Percentiles rank a stretch among this genome's conserved stretches.
phyloP scores from a whole-genome alignment of 1,140 invertebrate species.

The Sinella curviseta region DNA sequence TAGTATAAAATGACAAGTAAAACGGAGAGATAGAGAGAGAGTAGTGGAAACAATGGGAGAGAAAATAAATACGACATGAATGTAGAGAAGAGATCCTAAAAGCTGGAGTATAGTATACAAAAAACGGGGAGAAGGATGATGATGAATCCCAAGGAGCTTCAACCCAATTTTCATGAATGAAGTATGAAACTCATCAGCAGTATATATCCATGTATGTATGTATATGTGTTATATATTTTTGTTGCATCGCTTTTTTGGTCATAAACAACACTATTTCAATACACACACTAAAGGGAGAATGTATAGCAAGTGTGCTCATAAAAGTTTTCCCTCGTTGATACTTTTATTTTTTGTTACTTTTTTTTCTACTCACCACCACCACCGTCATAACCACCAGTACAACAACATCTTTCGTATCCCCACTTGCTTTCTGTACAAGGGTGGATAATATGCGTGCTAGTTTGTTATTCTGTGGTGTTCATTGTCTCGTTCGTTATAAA shows the following conservation, averaged over 20 bases:
- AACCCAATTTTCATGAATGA: conserved; percentile 4
- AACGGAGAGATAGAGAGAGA: neutral
- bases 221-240: too few species aligned
- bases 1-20: neutral
- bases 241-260: neutral
- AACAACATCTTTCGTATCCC: too few species aligned
- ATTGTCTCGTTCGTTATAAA: too few species aligned
- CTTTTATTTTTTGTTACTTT: neutral
- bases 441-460: too few species aligned
- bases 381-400: too few species aligned
- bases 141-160: neutral
- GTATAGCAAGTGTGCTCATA: neutral
- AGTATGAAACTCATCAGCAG: neutral
- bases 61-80: neutral
- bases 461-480: too few species aligned
- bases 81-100: neutral
- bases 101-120: too few species aligned
- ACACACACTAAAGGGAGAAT: neutral
- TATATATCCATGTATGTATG: too few species aligned
- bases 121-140: neutral
- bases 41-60: neutral
- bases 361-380: neutral
- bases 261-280: neutral
- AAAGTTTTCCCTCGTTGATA: neutral
- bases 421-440: too few species aligned